These are phyloP conservation scores for Pungitius pungitius DNA, from an alignment of 2,113 vertebrate species.

Conservation along the genomic window DNA sequence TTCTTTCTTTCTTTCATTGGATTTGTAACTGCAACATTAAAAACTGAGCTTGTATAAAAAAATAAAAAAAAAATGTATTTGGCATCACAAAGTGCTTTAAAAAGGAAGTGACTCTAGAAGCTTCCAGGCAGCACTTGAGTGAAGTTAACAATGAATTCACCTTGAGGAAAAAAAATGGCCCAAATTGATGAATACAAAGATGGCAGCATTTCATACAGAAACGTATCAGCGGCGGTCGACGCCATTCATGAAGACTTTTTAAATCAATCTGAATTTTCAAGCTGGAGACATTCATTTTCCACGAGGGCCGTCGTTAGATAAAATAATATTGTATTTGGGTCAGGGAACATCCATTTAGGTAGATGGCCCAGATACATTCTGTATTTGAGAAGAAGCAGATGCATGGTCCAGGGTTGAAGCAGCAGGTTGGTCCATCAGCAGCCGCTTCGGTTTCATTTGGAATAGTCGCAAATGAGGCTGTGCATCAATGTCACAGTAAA, in stretches of 20 bases:
- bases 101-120: conserved; percentile 18
- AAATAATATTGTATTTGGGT: not conserved
- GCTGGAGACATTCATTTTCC: not conserved
- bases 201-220: not conserved
- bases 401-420: not conserved
- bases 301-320: not conserved
- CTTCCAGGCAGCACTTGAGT: conserved; percentile 37
- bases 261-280: not conserved
- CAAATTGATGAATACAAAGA: conserved; percentile 26
- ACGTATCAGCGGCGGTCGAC: not conserved
- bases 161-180: not conserved
- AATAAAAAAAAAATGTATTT: no score
- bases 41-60: conserved; percentile 29
- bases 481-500: conserved; percentile 22
- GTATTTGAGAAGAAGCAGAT: not conserved
- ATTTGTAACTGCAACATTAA: not conserved
- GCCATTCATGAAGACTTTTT: not conserved
- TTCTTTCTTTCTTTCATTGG: not conserved
- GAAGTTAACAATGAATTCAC: conserved; percentile 24
- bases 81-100: conserved; percentile 12
- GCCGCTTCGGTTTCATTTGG: no score
- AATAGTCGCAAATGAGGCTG: conserved; percentile 4
- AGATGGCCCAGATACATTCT: not conserved
- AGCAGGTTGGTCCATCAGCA: not conserved
- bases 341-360: not conserved